Percentiles rank a stretch among this genome's conserved stretches.
These are phyloP conservation scores for honey bee (Apis mellifera) DNA, from an alignment of 1,140 invertebrate genomes.

Conservation along the genomic window DNA sequence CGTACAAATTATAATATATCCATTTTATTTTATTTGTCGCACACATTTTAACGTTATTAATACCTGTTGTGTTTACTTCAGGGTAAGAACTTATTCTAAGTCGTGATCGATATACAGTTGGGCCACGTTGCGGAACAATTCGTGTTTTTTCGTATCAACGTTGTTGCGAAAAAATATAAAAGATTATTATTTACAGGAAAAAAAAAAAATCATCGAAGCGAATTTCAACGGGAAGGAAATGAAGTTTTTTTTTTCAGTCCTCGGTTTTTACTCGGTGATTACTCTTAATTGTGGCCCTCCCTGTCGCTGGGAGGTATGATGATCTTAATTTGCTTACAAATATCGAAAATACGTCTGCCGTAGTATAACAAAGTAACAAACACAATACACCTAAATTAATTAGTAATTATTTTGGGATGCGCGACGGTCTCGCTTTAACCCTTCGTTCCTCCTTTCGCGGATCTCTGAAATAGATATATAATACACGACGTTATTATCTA, in stretches of 20 bases:
- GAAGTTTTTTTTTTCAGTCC: background rate
- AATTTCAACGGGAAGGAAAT: background rate
- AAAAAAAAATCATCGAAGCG: no score
- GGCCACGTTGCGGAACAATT: background rate
- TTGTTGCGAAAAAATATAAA: background rate
- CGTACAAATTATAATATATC: background rate
- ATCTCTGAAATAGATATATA: slow-evolving; percentile 68
- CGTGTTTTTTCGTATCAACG: background rate
- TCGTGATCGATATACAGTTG: background rate
- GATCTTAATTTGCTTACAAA: slow-evolving; percentile 36
- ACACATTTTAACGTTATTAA: background rate
- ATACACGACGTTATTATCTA: background rate
- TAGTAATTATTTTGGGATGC: slow-evolving; percentile 60
- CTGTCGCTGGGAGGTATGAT: background rate
- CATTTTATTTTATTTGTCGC: background rate
- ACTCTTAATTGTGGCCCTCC: background rate
- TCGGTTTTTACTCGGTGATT: background rate
- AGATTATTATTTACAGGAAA: background rate
- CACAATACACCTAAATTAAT: slow-evolving; percentile 74
- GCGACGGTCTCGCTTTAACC: slow-evolving; percentile 61
- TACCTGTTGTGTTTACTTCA: slow-evolving; percentile 7
- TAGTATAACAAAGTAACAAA: slow-evolving; percentile 74
- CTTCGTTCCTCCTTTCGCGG: slow-evolving; percentile 66
- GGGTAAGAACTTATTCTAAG: background rate
- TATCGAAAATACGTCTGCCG: slow-evolving; percentile 22